A percentile compares a stretch with the other conserved stretches of the same genome.
phyloP scores from a whole-genome alignment of 2,888 invertebrate genomes.

The Leptopterna dolabrata region DNA sequence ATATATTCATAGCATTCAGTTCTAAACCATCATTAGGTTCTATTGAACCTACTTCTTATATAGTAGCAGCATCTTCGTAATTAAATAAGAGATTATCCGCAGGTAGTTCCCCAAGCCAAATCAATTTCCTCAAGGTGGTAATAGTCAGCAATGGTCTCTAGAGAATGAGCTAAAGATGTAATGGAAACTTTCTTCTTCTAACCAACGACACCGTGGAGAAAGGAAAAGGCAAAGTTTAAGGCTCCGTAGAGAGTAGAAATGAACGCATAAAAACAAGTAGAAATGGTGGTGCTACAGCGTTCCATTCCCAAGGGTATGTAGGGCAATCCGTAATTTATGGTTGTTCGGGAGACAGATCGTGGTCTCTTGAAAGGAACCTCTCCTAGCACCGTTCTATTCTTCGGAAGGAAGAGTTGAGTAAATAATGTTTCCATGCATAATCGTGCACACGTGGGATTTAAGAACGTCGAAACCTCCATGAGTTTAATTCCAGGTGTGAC shows the following conservation, averaged over 20 bases:
- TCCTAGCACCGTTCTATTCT: background rate
- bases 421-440: background rate
- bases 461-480: background rate
- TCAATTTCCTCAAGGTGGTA: background rate
- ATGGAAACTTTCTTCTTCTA: background rate
- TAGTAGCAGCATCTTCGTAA: background rate
- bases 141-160: background rate
- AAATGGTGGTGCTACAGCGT: background rate
- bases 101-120: background rate
- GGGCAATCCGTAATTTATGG: constrained; percentile 15
- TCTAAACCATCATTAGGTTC: too few species aligned
- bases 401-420: background rate
- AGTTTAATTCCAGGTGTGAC: too few species aligned
- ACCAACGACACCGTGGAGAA: background rate
- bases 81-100: background rate
- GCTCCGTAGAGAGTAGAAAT: background rate
- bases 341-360: constrained; percentile 20
- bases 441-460: background rate
- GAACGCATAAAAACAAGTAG: constrained; percentile 11
- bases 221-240: constrained; percentile 3
- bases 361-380: background rate
- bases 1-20: too few species aligned
- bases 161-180: background rate
- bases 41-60: too few species aligned
- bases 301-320: background rate